Evolutionary conservation across 2,113 vertebrate species (phyloP).

Genomic region (Gavialis gangeticus): DNA sequence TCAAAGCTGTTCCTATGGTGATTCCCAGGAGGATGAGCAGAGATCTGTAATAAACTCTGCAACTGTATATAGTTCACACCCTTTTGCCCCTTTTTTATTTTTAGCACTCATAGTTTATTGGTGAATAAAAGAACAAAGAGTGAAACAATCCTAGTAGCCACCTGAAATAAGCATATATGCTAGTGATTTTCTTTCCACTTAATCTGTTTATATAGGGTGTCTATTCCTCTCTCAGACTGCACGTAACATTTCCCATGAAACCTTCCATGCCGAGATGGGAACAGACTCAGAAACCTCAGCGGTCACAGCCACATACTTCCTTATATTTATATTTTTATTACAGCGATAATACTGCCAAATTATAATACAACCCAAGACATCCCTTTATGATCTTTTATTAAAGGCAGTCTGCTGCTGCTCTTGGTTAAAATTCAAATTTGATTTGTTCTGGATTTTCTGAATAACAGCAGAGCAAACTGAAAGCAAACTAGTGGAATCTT

Average conservation of each 20-base stretch:
- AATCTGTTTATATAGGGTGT: conserved; percentile 48
- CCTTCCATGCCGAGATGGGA: background rate
- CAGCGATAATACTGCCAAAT: conserved; percentile 16
- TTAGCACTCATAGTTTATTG: conserved; percentile 41
- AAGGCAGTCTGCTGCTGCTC: conserved; percentile 16
- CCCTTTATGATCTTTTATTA: conserved; percentile 49
- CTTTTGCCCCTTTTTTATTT: conserved; percentile 67
- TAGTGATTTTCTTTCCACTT: conserved; percentile 58
- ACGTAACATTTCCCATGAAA: background rate
- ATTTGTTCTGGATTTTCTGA: conserved; percentile 32
- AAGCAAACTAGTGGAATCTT: conserved; percentile 23
- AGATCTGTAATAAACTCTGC: conserved; percentile 75
- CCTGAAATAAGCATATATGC: conserved; percentile 35
- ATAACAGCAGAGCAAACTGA: background rate
- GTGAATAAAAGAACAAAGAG: conserved; percentile 64
- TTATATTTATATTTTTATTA: conserved; percentile 51
- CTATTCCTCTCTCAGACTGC: conserved; percentile 36
- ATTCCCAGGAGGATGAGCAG: conserved; percentile 73
- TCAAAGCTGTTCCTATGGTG: conserved; percentile 73
- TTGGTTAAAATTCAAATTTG: conserved; percentile 49
- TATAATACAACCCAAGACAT: conserved; percentile 28
- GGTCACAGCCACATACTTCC: background rate
- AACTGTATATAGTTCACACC: conserved; percentile 80
- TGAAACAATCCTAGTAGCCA: conserved; percentile 36
- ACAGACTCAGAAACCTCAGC: background rate